Conservation (phyloP, 2,113 vertebrate species). For the Aldabrachelys gigantea region DNA sequence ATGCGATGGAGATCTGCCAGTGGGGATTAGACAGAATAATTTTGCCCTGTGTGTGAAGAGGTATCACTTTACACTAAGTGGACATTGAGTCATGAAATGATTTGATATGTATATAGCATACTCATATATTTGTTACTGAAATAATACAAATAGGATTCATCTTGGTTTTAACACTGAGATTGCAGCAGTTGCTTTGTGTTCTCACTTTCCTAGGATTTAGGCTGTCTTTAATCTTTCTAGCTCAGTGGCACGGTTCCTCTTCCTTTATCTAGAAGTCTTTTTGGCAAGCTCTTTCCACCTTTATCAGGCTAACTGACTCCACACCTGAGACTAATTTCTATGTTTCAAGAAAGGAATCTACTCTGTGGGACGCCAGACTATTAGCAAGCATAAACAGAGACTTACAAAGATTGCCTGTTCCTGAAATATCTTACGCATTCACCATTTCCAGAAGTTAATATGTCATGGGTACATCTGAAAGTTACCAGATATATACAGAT, state of each 20-base stretch:
- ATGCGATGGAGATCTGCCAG: not conserved
- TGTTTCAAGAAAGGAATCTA: constrained; percentile 8
- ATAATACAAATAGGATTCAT: not conserved
- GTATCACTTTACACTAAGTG: not conserved
- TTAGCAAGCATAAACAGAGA: not conserved
- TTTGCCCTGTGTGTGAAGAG: not conserved
- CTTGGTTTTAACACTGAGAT: not conserved
- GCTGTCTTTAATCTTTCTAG: not conserved
- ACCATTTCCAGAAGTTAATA: not conserved
- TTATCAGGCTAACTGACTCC: not conserved
- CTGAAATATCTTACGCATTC: not conserved
- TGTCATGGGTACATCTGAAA: not conserved
- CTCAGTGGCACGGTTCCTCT: not conserved
- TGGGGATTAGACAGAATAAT: not conserved
- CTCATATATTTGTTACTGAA: not conserved
- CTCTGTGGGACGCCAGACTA: not conserved
- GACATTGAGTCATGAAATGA: not conserved
- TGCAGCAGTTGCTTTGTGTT: not conserved
- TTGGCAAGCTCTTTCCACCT: not conserved
- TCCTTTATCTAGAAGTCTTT: not conserved
- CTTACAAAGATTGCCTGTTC: not conserved
- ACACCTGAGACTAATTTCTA: not conserved
- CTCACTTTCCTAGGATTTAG: not conserved
- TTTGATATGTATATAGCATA: not conserved
- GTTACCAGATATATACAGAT: not conserved